Conservation (phyloP, 2,888 invertebrate species). For the Pimpla rufipes region DNA sequence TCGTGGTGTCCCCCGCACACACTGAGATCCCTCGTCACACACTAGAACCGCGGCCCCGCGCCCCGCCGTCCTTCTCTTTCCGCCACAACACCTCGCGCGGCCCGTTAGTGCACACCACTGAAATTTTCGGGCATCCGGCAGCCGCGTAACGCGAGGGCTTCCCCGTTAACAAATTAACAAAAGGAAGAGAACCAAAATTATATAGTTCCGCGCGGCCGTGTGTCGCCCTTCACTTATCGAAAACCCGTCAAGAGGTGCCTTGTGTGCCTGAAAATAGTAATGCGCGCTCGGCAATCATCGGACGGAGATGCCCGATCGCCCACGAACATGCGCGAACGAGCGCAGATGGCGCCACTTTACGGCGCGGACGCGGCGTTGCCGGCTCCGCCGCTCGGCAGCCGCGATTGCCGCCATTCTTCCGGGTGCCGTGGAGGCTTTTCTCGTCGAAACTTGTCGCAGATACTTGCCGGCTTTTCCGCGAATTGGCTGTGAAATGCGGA, state of each 20-base stretch:
- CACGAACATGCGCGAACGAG: conserved; percentile 64
- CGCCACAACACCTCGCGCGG: conserved; percentile 59
- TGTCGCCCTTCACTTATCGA: conserved; percentile 81
- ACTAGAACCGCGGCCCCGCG: conserved; percentile 54
- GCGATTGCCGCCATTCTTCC: conserved; percentile 8
- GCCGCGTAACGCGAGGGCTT: background rate
- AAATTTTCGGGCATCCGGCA: conserved; percentile 34
- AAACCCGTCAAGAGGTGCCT: conserved; percentile 82
- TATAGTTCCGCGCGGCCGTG: conserved; percentile 70
- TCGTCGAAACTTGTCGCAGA: too few species aligned
- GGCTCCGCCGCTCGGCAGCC: background rate
- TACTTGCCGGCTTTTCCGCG: too few species aligned
- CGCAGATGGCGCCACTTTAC: conserved; percentile 74
- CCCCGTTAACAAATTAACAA: conserved; percentile 69
- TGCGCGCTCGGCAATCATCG: conserved; percentile 81
- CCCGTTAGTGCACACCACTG: conserved; percentile 31
- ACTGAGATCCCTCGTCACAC: conserved; percentile 18
- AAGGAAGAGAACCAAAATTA: conserved; percentile 75
- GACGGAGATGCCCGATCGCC: conserved; percentile 66
- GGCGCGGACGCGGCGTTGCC: conserved; percentile 30
- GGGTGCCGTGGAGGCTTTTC: background rate
- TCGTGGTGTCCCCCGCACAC: conserved; percentile 30
- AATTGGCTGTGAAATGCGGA: too few species aligned
- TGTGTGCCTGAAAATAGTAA: conserved; percentile 84
- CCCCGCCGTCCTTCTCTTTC: conserved; percentile 54